Base-by-base conservation (phyloP, 2,888 invertebrate species). In the Sphinx pinastri region DNA sequence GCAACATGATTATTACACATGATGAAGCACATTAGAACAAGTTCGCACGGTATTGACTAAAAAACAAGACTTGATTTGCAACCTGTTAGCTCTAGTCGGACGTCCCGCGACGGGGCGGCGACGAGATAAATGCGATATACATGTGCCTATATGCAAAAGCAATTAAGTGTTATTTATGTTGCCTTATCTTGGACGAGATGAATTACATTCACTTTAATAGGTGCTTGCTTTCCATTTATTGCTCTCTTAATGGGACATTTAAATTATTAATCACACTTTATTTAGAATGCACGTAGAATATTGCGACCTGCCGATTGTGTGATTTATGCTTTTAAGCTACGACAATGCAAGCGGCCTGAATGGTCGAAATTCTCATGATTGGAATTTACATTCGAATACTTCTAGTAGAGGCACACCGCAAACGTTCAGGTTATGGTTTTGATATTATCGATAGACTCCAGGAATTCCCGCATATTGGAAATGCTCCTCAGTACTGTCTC, bases 91-190 rank as follows among this genome's bases (percentile, higher is more conserved):
- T 57, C 19, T 16, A 47, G 49, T 49, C 63, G 47, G 63, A 49
- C 60, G 49, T 19, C 19, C 16, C 63, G 25, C 6, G 63, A 49
- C 63, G 63, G 45, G 60, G 16, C 60, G 60, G 60, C 19, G 19
- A n/a, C 49, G 63, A 63, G 49, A 63, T 63, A 63, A 63, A 49
- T 63, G 49, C 13, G 1, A 63, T 19, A 49, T 47, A 38, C 14
- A 58, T 13, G 13, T 58, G 63, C 47, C 19, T 45, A 45, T 63
- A 63, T 19, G 63, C 47, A 49, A 58, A 49, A 63, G 63, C 63
- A 63, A 63, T 60, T 47, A 60, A 47, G 45, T 63, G 63, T 63
- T 63, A 63, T 63, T 63, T 63, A 63, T 63, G 49, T 63, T 60
- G 45, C 47, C 63, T 63, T 63, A 63, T 63, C 63, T 63, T 49